phyloP scores from a whole-genome alignment of 2,113 vertebrate genomes.

The Apistogramma diplotaenia region DNA sequence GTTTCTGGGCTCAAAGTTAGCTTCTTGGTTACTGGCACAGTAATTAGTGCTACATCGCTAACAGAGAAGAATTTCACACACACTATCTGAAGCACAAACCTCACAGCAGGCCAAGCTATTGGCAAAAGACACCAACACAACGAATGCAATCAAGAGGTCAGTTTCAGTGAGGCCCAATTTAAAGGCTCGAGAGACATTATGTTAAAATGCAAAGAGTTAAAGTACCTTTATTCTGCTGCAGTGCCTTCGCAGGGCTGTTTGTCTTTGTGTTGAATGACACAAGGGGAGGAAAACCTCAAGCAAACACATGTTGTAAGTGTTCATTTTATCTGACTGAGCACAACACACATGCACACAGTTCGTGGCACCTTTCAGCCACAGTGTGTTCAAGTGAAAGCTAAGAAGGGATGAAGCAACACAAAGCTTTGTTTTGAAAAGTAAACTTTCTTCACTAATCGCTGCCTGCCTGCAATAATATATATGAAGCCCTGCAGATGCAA shows the following conservation, averaged over 20 bases:
- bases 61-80: background rate
- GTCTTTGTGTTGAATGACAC: background rate
- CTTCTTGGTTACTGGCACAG: background rate
- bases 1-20: background rate
- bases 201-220: background rate
- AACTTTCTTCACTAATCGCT: background rate
- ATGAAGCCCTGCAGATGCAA: slow-evolving; percentile 9
- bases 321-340: background rate
- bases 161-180: too few relatives aligned
- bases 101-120: background rate
- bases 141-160: too few relatives aligned
- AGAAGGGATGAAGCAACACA: background rate
- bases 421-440: background rate
- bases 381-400: background rate
- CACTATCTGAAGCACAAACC: background rate
- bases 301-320: background rate
- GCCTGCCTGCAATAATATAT: background rate
- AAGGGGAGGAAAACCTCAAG: background rate
- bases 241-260: too few relatives aligned
- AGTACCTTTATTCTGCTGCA: background rate
- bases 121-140: background rate
- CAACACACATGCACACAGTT: background rate
- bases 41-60: background rate
- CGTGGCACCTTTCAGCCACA: background rate
- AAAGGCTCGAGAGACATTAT: too few relatives aligned